phyloP scores from a whole-genome alignment of 2,888 invertebrate genomes.

The Drosophila colorata region DNA sequence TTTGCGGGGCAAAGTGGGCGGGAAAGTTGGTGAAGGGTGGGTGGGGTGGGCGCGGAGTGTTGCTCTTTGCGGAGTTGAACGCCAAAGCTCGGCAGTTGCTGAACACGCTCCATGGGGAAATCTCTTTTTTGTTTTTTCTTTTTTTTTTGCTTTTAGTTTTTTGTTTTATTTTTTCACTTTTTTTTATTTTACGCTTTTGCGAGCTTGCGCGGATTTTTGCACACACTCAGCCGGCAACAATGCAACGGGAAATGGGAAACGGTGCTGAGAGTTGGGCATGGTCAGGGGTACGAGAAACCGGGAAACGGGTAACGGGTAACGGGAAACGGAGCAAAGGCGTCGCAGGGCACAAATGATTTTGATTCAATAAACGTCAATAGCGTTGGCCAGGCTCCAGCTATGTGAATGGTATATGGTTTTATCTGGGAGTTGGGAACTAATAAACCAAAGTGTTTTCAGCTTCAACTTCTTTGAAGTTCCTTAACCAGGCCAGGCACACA shows the following conservation, averaged over 20 bases:
- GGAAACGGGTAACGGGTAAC: slow-evolving; percentile 9
- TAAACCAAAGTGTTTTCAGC: slow-evolving; percentile 70
- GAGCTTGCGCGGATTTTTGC: slow-evolving; percentile 47
- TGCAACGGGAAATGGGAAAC: slow-evolving; percentile 41
- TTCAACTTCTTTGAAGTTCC: slow-evolving; percentile 45
- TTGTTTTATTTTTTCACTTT: slow-evolving; percentile 8
- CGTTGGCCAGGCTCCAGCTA: slow-evolving; percentile 32
- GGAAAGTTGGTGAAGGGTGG: background rate
- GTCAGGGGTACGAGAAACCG: background rate
- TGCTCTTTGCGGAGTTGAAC: slow-evolving; percentile 17
- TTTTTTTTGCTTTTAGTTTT: slow-evolving; percentile 20
- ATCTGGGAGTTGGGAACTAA: slow-evolving; percentile 54
- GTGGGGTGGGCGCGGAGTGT: background rate
- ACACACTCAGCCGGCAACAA: slow-evolving; percentile 43
- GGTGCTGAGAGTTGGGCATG: background rate
- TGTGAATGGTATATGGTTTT: slow-evolving; percentile 26
- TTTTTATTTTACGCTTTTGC: slow-evolving; percentile 9
- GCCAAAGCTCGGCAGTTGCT: slow-evolving; percentile 60
- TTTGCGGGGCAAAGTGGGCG: slow-evolving; percentile 15
- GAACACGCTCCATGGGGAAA: slow-evolving; percentile 73
- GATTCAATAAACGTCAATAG: slow-evolving; percentile 78
- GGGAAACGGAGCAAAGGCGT: slow-evolving; percentile 40
- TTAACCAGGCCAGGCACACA: slow-evolving; percentile 8
- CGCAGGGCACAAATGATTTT: slow-evolving; percentile 61
- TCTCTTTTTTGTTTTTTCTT: slow-evolving; percentile 54